Evolutionary conservation across 2,888 invertebrate species (phyloP), one percentile per base, ranked within the genome.

Genomic region (Stenotaenia linearis): DNA sequence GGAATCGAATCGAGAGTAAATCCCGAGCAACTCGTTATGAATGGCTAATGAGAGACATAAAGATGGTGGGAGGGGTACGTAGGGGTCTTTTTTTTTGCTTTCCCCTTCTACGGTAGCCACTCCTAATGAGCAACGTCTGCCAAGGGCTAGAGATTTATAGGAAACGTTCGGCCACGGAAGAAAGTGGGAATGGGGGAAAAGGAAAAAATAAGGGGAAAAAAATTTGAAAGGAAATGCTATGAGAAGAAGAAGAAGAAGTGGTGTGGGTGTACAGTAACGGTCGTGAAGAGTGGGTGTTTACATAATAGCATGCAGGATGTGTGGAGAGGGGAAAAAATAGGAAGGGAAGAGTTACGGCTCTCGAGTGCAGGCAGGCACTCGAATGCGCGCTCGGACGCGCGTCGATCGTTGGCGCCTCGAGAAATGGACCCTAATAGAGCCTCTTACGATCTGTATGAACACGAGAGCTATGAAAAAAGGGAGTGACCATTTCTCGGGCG

Each of bases 231-330:
- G 56, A 56, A 56, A 56, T 23, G 56, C 56, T n/a, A 56, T 18
- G n/a, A 50, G 56, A 18, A 56, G 56, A 23, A 56, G 56, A 56
- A 56, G 56, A 23, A 56, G 56, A 15, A 18, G 56, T 18, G 18
- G n/a, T 56, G 56, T 56, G 56, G 56, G 56, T 56, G 56, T 56
- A 56, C 56, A 56, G 56, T 56, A 56, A 56, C 56, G 56, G 56
- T 56, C n/a, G 37, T 56, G 56, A 56, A 56, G 56, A 56, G 56
- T 56, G 56, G 56, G 56, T 56, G 56, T 56, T 56, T 56, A 56
- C 56, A 56, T 56, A 56, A 56, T 56, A 56, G 56, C 56, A 56
- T 18, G 56, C 56, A 56, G 56, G 56, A 56, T 56, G 56, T 56
- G 56, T 18, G 23, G n/a, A 56, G 56, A 56, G 56, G 18, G 9